A percentile compares a stretch with the other conserved stretches of the same genome.
Evolutionary conservation across 2,888 invertebrate genomes (phyloP).

Genomic region (Heliconius aoede): DNA sequence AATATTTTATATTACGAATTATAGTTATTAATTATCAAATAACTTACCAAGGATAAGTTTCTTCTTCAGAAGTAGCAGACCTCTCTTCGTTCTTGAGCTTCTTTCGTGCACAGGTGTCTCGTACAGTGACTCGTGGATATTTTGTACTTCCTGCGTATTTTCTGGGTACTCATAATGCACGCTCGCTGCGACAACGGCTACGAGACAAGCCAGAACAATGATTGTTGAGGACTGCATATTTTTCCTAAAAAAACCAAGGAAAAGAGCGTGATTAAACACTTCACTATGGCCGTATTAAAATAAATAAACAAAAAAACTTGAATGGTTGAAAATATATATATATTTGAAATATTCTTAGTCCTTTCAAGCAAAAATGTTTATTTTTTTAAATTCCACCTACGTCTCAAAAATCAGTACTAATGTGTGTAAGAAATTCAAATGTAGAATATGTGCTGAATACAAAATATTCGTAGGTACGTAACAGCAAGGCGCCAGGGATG

Average conservation of each 20-base stretch:
- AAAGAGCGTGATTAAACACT: not conserved
- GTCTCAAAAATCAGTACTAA: constrained; percentile 41
- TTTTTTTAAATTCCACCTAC: constrained; percentile 35
- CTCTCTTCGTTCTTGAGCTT: constrained; percentile 72
- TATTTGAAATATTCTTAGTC: not conserved
- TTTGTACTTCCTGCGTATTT: constrained; percentile 50
- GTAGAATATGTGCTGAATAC: constrained; percentile 42
- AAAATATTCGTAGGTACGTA: constrained; percentile 40
- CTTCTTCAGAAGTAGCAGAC: constrained; percentile 73
- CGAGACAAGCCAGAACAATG: constrained; percentile 70
- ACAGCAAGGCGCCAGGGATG: constrained; percentile 37
- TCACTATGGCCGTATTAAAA: not conserved
- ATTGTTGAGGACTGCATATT: constrained; percentile 75
- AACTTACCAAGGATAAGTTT: constrained; percentile 74
- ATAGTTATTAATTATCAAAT: no score
- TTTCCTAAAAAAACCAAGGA: constrained; percentile 38
- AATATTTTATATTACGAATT: no score
- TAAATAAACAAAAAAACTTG: not conserved
- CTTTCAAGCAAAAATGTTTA: not conserved
- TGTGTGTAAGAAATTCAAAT: constrained; percentile 43
- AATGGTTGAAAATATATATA: not conserved
- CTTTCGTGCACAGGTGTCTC: constrained; percentile 66
- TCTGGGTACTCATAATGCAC: constrained; percentile 59
- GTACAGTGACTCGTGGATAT: constrained; percentile 58
- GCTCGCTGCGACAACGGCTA: constrained; percentile 66